Evolutionary conservation across 2,113 vertebrate genomes (phyloP), one percentile per base, ranked within the genome.

Genomic region (Zosterops lateralis): DNA sequence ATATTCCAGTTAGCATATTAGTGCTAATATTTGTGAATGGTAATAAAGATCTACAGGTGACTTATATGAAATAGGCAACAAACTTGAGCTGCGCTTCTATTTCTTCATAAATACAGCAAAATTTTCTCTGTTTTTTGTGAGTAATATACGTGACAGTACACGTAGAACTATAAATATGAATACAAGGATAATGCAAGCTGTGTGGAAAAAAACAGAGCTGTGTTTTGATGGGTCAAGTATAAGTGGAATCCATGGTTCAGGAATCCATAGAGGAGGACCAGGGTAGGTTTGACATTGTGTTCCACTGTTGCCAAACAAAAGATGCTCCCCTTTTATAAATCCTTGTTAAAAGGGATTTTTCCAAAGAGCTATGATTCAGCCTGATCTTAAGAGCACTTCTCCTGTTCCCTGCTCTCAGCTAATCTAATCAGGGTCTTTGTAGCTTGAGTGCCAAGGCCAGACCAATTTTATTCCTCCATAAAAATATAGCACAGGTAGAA

Each of bases 371-470:
- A 3, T 90, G 90, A 94, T 92, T 95, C 93, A 90, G 32, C 6
- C 51, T 85, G 80, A 64, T 92, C 57, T 85, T 91, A 75, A 95
- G 64, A 93, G 61, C 71, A n/a, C 89, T 91, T 89, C 78, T 86
- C 38, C 54, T 76, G 25, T 91, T 95, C 83, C 87, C 47, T 77
- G 50, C 50, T 93, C 87, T 92, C 84, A 92, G 44, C 48, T 92
- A 81, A 28, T 85, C 73, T 92, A 73, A 92, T 88, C 74, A 77
- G 32, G 45, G 72, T 81, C 75, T 85, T 91, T 87, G 31, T 32
- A 92, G 57, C 64, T 53, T 84, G 81, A 90, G 83, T 64, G 64
- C 58, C 92, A 97, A 96, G 90, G 88, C 75, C 86, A 76, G 82
- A 36, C 71, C 57, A 70, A 67, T 90, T 96, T 94, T 94, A 90